Evolutionary conservation across 2,113 vertebrate species (phyloP).

Genomic region (Poeciliopsis prolifica): DNA sequence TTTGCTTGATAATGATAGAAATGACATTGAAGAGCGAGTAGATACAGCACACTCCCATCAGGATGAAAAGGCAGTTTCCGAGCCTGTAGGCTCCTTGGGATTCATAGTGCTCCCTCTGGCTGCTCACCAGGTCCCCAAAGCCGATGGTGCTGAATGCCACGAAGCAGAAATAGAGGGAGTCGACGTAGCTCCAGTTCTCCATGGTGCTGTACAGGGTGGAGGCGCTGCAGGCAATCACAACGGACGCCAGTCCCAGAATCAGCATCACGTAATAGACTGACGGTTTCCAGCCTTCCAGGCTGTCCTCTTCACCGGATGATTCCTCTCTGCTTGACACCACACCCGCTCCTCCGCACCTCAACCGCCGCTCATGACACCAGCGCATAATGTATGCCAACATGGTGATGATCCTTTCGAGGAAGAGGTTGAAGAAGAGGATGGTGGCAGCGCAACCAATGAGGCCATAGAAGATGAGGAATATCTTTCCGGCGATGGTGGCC

Average conservation of each 20-base stretch:
- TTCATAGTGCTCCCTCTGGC: conserved; percentile 76
- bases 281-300: conserved; percentile 82
- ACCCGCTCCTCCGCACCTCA: conserved; percentile 63
- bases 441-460: conserved; percentile 82
- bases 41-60: conserved; percentile 84
- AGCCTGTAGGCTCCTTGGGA: conserved; percentile 79
- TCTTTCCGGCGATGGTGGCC: conserved; percentile 79
- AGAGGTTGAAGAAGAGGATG: conserved; percentile 85
- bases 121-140: conserved; percentile 83
- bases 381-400: conserved; percentile 84
- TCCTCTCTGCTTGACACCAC: conserved; percentile 58
- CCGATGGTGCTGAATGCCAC: conserved; percentile 85
- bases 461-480: conserved; percentile 84
- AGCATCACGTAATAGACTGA: conserved; percentile 84
- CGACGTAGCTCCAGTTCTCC: conserved; percentile 84
- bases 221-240: conserved; percentile 80
- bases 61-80: conserved; percentile 80
- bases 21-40: conserved; percentile 84
- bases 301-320: conserved; percentile 70
- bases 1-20: conserved; percentile 84
- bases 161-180: conserved; percentile 84
- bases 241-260: conserved; percentile 78
- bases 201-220: conserved; percentile 80
- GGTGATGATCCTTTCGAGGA: conserved; percentile 84
- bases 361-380: conserved; percentile 78